A percentile compares a stretch with the other conserved stretches of the same genome.
phyloP scores from a whole-genome alignment of 1,140 invertebrate species.

The Brachionus asplanchnoidis region DNA sequence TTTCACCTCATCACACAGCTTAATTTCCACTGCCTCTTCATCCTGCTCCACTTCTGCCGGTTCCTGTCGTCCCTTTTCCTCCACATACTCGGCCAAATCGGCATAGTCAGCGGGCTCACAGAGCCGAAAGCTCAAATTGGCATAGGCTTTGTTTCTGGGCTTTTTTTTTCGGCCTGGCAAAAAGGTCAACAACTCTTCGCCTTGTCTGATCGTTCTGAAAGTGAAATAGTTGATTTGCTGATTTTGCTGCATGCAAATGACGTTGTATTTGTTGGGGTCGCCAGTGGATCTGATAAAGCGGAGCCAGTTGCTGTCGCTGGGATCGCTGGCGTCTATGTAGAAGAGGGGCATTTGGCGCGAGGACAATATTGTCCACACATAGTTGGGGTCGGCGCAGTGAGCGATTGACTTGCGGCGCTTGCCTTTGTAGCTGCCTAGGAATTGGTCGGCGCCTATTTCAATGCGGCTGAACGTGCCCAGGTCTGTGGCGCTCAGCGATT shows the following conservation, averaged over 20 bases:
- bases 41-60: not conserved
- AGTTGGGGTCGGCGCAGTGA: slow-evolving; percentile 3
- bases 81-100: not conserved
- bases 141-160: not conserved
- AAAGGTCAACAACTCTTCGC: slow-evolving; percentile 21
- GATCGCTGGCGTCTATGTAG: slow-evolving; percentile 45
- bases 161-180: slow-evolving; percentile 19
- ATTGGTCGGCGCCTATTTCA: slow-evolving; percentile 3
- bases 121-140: not conserved
- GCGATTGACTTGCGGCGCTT: not conserved
- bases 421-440: slow-evolving; percentile 29
- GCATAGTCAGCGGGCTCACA: not conserved
- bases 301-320: slow-evolving; percentile 44
- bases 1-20: not conserved
- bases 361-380: slow-evolving; percentile 37
- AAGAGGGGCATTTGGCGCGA: slow-evolving; percentile 39
- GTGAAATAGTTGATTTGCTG: slow-evolving; percentile 44
- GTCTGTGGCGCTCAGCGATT: not conserved
- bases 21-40: not conserved
- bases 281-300: slow-evolving; percentile 44
- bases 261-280: slow-evolving; percentile 44
- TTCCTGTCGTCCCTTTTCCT: not conserved
- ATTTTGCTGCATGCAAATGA: slow-evolving; percentile 45
- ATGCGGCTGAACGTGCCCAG: slow-evolving; percentile 4
- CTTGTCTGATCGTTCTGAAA: not conserved